phyloP scores from a whole-genome alignment of 2,113 vertebrate species.

The Micronisus gabar region DNA sequence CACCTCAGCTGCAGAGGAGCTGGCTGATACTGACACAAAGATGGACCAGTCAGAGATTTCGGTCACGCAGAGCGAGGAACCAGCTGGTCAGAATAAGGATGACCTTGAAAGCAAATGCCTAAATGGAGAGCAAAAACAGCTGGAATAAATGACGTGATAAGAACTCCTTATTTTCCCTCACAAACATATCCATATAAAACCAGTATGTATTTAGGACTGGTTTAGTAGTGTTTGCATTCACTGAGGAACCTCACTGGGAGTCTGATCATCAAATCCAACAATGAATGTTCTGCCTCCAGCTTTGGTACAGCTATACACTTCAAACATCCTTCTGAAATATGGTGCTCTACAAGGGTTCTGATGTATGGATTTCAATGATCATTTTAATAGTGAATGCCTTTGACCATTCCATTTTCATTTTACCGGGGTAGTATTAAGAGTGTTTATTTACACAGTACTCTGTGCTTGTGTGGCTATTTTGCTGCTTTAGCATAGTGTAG shows the following conservation, averaged over 20 bases:
- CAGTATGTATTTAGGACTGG: constrained; percentile 37
- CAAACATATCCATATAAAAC: background rate
- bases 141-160: constrained; percentile 42
- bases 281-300: constrained; percentile 14
- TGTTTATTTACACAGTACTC: constrained; percentile 1
- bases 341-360: constrained; percentile 68
- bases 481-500: background rate
- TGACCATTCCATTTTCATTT: background rate
- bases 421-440: background rate
- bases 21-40: background rate
- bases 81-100: background rate
- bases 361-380: background rate
- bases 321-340: constrained; percentile 46
- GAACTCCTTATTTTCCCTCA: background rate
- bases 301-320: background rate
- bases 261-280: constrained; percentile 1
- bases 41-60: background rate
- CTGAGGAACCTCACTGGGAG: background rate
- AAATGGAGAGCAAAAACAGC: constrained; percentile 27
- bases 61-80: background rate
- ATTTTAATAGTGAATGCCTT: background rate
- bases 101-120: background rate
- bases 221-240: background rate
- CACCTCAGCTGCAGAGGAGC: background rate
- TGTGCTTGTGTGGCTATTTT: background rate